Base-by-base conservation (phyloP, 2,797 vertebrate genomes). In the Centroberyx gerrardi region DNA sequence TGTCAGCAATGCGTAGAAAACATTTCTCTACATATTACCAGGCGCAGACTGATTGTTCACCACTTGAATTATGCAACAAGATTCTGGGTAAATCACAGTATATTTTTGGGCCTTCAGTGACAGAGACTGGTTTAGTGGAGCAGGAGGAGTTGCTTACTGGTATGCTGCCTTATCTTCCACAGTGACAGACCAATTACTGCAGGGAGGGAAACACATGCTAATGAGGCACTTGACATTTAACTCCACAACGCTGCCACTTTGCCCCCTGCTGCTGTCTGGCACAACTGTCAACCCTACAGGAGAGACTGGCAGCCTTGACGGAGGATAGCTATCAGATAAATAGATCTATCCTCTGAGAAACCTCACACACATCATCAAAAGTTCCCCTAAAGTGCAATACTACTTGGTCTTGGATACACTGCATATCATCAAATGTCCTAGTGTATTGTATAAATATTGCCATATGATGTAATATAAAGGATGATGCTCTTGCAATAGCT, bases 211-310 rank as follows among this genome's bases (percentile, higher is more conserved):
- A 91, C 82, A 88, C 90, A 89, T 88, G 86, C 91, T 95, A 96
- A 96, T 94, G 92, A 95, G 93, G 88, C 83, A 72, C 75, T 83
- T 96, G 94, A 92, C 95, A 95, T 95, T 95, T 94, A 91, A 87
- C 82, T 84, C 78, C 83, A 79, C 81, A 81, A 87, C 85, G 72
- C 73, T 68, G 87, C 83, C 84, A 85, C 90, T 82, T 88, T 84
- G 65, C 84, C 87, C 77, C 94, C 93, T 67, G 80, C 82, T 83
- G 83, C 55, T 82, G 65, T 51, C 82, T 86, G 83, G 76, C 86
- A 78, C 81, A 79, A 78, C 85, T 84, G 76, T 68, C 84, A 64
- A 68, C 84, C 68, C 74, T 60, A 75, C 79, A 78, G 69, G 82
- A 78, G 40, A 76, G 61, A 77, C 63, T 60, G 62, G 51, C 59